Evolutionary conservation across 2,113 vertebrate species (phyloP).

Genomic region (Megaceryle torquata): DNA sequence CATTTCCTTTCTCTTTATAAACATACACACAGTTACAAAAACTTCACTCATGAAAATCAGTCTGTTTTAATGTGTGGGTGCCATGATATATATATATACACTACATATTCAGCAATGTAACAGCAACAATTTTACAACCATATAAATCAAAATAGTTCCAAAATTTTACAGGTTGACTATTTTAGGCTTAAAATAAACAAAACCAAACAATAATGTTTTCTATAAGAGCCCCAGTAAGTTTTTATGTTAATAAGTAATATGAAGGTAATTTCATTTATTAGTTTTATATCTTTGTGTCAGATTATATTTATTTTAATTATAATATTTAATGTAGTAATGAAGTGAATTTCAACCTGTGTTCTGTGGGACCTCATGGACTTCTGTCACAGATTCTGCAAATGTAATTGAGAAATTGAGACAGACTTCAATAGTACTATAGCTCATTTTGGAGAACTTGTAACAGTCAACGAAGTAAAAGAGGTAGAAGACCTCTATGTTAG

Average conservation of each 20-base stretch:
- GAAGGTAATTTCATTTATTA: not conserved
- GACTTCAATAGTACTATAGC: not conserved
- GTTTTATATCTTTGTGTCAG: not conserved
- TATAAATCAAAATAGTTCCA: not conserved
- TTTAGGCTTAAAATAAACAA: not conserved
- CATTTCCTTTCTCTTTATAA: not conserved
- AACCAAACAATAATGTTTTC: not conserved
- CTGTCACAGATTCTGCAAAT: not conserved
- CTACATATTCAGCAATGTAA: not conserved
- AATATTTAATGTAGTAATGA: not conserved
- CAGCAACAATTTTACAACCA: not conserved
- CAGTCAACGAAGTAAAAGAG: not conserved
- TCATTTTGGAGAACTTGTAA: not conserved
- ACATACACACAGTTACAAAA: not conserved
- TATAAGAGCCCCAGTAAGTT: not conserved
- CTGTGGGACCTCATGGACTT: not conserved
- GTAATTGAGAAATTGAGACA: not conserved
- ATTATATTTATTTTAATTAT: not conserved
- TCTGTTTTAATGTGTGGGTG: not conserved
- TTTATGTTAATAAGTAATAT: not conserved
- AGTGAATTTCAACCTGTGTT: not conserved
- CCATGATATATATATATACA: not conserved
- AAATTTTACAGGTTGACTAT: not conserved
- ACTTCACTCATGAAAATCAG: not conserved
- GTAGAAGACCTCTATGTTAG: not conserved